These are phyloP conservation scores for Ptychochromis oligacanthus DNA, from an alignment of 2,113 vertebrate genomes.

Conservation along the genomic window DNA sequence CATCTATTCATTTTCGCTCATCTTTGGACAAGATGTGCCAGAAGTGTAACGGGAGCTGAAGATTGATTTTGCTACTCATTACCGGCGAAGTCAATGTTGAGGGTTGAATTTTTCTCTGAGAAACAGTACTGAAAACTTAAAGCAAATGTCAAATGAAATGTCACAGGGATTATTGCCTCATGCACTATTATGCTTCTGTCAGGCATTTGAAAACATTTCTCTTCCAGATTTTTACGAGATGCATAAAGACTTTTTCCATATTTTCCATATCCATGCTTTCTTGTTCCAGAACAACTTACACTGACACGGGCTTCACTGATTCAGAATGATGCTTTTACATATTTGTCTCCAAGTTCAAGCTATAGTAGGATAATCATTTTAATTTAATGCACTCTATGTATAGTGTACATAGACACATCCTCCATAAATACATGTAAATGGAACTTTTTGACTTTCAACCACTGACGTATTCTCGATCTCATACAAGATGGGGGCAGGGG, in stretches of 20 bases:
- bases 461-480: no score
- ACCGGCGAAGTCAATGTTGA: neutral
- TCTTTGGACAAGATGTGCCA: slow-evolving; percentile 3
- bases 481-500: no score
- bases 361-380: neutral
- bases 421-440: no score
- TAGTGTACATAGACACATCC: no score
- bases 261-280: neutral
- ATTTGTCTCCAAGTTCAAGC: neutral
- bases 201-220: neutral
- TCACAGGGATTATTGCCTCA: neutral
- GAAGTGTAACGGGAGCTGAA: neutral
- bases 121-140: slow-evolving; percentile 22
- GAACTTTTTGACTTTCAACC: no score
- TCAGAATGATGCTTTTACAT: neutral
- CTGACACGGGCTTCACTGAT: neutral
- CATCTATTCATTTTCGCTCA: neutral
- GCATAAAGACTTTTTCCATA: neutral
- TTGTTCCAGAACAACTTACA: neutral
- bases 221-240: neutral
- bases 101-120: slow-evolving; percentile 12
- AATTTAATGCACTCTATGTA: no score
- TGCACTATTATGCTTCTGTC: neutral
- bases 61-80: slow-evolving; percentile 37
- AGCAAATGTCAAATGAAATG: slow-evolving; percentile 44